Evolutionary conservation across 2,797 vertebrate genomes (phyloP).

Genomic region (Varecia variegata): DNA sequence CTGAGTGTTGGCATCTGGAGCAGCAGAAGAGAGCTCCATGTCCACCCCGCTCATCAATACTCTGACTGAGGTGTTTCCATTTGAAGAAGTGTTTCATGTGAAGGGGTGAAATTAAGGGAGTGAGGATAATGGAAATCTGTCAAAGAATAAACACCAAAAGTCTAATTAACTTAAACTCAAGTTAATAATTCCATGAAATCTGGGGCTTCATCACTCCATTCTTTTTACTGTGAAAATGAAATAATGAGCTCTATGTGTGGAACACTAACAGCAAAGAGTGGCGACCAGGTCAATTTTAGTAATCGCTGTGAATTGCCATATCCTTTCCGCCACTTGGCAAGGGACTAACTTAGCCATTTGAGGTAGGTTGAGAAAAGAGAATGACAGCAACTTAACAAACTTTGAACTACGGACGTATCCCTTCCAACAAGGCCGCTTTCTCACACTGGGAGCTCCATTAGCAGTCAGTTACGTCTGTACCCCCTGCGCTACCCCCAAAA

Average conservation of each 20-base stretch:
- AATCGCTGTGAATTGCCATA: background rate
- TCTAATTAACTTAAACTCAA: conserved; percentile 8
- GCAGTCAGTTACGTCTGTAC: background rate
- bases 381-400: background rate
- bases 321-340: background rate
- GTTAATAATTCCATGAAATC: background rate
- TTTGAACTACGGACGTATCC: background rate
- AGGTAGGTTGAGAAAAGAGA: background rate
- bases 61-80: background rate
- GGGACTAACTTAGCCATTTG: background rate
- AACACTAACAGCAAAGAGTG: background rate
- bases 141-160: background rate
- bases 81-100: background rate
- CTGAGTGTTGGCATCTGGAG: background rate
- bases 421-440: background rate
- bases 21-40: background rate
- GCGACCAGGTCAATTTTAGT: background rate
- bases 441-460: background rate
- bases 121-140: background rate
- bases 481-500: background rate
- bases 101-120: background rate
- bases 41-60: background rate
- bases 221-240: conserved; percentile 23
- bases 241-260: background rate
- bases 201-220: background rate